phyloP scores from a whole-genome alignment of 2,888 invertebrate genomes.

The Sipha maydis region DNA sequence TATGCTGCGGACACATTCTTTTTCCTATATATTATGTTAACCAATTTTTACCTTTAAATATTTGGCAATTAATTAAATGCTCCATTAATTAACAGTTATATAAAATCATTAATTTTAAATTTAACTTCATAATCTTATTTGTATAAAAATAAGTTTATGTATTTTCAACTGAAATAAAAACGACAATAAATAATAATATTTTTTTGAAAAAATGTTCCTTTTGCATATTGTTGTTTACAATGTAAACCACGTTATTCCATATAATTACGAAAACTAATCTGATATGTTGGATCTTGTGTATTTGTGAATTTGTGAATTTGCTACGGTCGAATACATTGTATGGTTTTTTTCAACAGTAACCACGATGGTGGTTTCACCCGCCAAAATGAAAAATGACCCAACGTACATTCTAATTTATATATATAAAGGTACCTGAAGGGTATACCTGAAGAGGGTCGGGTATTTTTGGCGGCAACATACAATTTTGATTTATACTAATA shows the following conservation, averaged over 20 bases:
- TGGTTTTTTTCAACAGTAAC: not conserved
- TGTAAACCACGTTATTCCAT: not conserved
- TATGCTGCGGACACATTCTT: too few relatives aligned
- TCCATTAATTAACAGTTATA: not conserved
- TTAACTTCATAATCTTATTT: not conserved
- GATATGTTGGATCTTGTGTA: not conserved
- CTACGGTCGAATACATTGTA: not conserved
- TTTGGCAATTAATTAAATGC: not conserved
- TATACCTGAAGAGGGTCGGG: slow-evolving; percentile 12
- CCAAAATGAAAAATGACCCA: slow-evolving; percentile 53
- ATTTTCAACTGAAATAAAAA: not conserved
- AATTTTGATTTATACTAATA: slow-evolving; percentile 36
- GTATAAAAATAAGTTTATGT: not conserved
- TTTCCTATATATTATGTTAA: not conserved
- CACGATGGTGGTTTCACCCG: slow-evolving; percentile 28
- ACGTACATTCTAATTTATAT: not conserved
- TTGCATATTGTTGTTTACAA: not conserved
- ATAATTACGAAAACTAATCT: not conserved
- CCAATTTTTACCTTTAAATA: not conserved
- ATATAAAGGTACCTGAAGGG: too few relatives aligned
- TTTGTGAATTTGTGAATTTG: not conserved
- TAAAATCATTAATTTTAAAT: not conserved
- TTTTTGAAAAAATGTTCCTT: not conserved
- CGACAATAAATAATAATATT: not conserved
- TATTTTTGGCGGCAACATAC: slow-evolving; percentile 35